Evolutionary conservation across 2,113 vertebrate species (phyloP).

Genomic region (Coptodon bakossiorum): DNA sequence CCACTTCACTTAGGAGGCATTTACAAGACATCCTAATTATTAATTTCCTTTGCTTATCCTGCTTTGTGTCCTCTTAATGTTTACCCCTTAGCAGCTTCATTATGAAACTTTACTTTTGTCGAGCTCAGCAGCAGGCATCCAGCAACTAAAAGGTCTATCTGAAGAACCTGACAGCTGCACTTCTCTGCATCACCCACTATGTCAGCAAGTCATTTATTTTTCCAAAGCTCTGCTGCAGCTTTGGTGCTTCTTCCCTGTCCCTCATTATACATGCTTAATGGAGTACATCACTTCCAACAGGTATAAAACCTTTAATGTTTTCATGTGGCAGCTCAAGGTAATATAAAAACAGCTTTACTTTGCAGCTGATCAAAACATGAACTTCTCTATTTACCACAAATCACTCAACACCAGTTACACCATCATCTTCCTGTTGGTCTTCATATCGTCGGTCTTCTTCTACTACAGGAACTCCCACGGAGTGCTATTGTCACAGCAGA

Average conservation of each 20-base stretch:
- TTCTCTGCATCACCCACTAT: not conserved
- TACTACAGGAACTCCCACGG: not conserved
- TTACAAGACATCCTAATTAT: not conserved
- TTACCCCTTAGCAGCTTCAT: not conserved
- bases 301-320: not conserved
- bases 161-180: not conserved
- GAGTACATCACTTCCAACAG: not conserved
- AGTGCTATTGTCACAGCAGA: not conserved
- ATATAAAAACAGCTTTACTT: not conserved
- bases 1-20: not conserved
- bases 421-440: not conserved
- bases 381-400: not conserved
- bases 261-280: not conserved
- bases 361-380: not conserved
- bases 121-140: not conserved
- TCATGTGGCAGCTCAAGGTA: not conserved
- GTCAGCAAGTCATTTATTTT: not conserved
- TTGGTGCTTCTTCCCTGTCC: not conserved
- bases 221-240: not conserved
- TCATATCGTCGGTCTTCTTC: fast-evolving
- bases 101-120: not conserved
- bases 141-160: not conserved
- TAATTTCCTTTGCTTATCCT: not conserved
- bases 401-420: not conserved
- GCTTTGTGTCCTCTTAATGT: not conserved